Evolutionary conservation across 2,888 invertebrate genomes (phyloP).

Genomic region (Myopa tessellatipennis): DNA sequence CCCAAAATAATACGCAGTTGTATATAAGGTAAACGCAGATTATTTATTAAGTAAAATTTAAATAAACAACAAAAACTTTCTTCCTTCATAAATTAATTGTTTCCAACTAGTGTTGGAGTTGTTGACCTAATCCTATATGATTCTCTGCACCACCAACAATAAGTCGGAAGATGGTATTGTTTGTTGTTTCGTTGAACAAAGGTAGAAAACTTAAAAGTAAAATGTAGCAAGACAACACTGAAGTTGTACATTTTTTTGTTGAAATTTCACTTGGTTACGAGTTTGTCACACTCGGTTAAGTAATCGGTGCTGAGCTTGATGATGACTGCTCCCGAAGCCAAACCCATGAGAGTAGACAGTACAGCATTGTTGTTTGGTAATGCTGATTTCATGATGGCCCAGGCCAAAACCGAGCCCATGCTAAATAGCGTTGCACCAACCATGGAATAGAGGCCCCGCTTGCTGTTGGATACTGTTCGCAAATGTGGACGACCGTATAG

Average conservation of each 20-base stretch:
- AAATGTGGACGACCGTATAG: constrained; percentile 85
- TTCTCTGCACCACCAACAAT: neutral
- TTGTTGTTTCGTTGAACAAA: neutral
- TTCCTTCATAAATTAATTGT: neutral
- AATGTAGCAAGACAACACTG: constrained; percentile 19
- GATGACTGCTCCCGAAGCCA: constrained; percentile 63
- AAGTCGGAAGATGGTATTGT: neutral
- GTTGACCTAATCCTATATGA: neutral
- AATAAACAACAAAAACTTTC: neutral
- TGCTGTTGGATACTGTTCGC: constrained; percentile 73
- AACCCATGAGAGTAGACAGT: constrained; percentile 61
- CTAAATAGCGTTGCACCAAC: constrained; percentile 85
- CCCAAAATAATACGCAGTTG: neutral
- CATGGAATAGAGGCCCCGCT: constrained; percentile 75
- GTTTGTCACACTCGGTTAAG: constrained; percentile 62
- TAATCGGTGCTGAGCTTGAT: constrained; percentile 66
- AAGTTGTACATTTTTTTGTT: constrained; percentile 7
- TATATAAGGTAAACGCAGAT: neutral
- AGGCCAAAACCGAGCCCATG: constrained; percentile 87
- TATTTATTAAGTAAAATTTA: neutral
- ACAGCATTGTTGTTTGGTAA: constrained; percentile 68
- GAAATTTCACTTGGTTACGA: constrained; percentile 51
- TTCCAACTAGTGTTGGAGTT: neutral
- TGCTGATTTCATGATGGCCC: constrained; percentile 86
- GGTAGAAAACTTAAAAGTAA: constrained; percentile 23